Conservation (phyloP, 2,113 vertebrate species). For the Entomyzon cyanotis region DNA sequence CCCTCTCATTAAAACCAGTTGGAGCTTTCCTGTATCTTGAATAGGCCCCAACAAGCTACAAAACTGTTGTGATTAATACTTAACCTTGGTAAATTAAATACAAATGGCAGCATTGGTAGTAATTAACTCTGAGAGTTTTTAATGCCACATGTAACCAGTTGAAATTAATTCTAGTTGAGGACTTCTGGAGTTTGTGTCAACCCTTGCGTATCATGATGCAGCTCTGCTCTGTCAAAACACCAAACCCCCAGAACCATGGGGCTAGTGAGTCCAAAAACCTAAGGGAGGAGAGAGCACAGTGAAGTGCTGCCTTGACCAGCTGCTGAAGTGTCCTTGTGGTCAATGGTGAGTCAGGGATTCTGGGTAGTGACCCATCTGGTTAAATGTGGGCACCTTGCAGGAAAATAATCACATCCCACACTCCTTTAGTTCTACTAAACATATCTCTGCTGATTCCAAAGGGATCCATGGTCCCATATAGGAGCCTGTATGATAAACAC, state of each 20-base stretch:
- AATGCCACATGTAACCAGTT: background rate
- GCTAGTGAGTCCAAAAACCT: background rate
- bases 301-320: background rate
- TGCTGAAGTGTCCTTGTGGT: background rate
- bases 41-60: background rate
- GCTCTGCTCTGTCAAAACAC: background rate
- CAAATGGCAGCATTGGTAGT: background rate
- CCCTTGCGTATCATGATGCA: rapidly evolving
- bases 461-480: too few species aligned
- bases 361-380: background rate
- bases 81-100: background rate
- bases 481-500: background rate
- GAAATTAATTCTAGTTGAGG: background rate
- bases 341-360: background rate
- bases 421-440: background rate
- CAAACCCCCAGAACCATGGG: rapidly evolving
- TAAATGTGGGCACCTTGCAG: background rate
- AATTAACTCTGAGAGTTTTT: background rate
- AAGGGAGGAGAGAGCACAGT: background rate
- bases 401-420: background rate
- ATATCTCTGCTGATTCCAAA: background rate
- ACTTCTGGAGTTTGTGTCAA: background rate
- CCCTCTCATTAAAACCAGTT: background rate
- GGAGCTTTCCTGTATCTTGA: background rate
- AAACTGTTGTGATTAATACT: background rate